Evolutionary conservation across 2,797 vertebrate species (phyloP).

Genomic region (Eospalax fontanierii): DNA sequence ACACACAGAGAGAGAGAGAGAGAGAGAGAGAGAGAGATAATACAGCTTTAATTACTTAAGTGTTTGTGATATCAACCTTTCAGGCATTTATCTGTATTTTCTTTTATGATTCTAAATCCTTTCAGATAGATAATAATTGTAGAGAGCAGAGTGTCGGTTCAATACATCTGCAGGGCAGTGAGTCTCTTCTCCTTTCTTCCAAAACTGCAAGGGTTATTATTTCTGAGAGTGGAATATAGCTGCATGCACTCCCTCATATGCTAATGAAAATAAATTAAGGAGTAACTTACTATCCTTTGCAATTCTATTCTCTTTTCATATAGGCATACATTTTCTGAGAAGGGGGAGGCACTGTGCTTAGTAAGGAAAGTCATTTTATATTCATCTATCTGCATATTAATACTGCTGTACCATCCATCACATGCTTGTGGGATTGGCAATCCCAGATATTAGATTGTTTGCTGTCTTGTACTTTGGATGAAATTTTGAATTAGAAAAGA

Average conservation of each 20-base stretch:
- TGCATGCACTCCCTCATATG: background rate
- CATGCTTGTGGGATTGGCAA: background rate
- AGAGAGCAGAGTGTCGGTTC: background rate
- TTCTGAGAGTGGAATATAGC: background rate
- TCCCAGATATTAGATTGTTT: conserved; percentile 3
- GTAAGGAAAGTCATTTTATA: conserved; percentile 53
- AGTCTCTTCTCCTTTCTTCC: background rate
- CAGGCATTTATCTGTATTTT: background rate
- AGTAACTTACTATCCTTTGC: background rate
- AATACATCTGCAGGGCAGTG: background rate
- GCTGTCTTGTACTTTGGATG: conserved; percentile 58
- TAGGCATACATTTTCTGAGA: conserved; percentile 20
- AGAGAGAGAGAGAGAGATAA: conserved; percentile 3
- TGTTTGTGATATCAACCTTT: background rate
- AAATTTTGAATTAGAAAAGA: background rate
- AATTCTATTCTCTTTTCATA: conserved; percentile 27
- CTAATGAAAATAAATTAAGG: conserved; percentile 52
- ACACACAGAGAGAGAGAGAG: background rate
- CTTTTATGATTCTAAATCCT: background rate
- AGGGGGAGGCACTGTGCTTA: background rate
- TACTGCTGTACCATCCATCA: background rate
- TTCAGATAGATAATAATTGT: background rate
- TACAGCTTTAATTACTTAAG: background rate
- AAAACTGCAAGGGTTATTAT: background rate
- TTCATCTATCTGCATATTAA: conserved; percentile 47